A percentile compares a stretch with the other conserved stretches of the same genome.
These are phyloP conservation scores for Lordiphosa stackelbergi DNA, from an alignment of 1,140 invertebrate species.

Conservation along the genomic window DNA sequence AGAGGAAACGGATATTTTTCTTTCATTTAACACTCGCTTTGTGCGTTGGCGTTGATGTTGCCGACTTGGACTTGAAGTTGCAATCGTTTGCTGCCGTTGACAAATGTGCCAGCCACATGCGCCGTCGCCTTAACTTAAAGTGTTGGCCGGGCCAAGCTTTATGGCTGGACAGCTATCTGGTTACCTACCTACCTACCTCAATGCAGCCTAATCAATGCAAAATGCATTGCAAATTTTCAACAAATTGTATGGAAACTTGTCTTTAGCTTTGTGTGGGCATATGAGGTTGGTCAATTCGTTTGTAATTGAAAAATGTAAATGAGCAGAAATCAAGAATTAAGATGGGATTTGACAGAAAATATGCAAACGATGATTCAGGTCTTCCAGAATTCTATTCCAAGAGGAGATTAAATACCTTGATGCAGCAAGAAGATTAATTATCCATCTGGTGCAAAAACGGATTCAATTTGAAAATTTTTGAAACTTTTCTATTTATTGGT, in stretches of 20 bases:
- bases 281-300: not conserved
- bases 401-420: too few relatives aligned
- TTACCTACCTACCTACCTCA: conserved; percentile 46
- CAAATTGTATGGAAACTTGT: conserved; percentile 24
- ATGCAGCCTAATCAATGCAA: conserved; percentile 49
- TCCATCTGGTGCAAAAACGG: too few relatives aligned
- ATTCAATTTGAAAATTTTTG: too few relatives aligned
- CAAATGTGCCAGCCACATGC: conserved; percentile 68
- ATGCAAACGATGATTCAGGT: too few relatives aligned
- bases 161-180: conserved; percentile 22
- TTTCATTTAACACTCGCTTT: conserved; percentile 52
- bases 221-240: conserved; percentile 36
- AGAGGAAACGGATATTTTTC: conserved; percentile 20
- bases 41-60: conserved; percentile 70
- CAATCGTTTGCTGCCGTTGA: conserved; percentile 55
- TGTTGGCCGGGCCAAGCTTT: conserved; percentile 36
- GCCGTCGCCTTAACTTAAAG: conserved; percentile 59
- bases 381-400: too few relatives aligned
- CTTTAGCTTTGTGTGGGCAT: not conserved
- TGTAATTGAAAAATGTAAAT: too few relatives aligned
- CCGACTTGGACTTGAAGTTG: conserved; percentile 36
- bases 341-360: too few relatives aligned
- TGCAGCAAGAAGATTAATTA: too few relatives aligned
- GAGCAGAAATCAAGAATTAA: too few relatives aligned
- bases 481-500: too few relatives aligned